Conservation (phyloP, 2,797 vertebrate genomes). For the Cyclopterus lumpus region DNA sequence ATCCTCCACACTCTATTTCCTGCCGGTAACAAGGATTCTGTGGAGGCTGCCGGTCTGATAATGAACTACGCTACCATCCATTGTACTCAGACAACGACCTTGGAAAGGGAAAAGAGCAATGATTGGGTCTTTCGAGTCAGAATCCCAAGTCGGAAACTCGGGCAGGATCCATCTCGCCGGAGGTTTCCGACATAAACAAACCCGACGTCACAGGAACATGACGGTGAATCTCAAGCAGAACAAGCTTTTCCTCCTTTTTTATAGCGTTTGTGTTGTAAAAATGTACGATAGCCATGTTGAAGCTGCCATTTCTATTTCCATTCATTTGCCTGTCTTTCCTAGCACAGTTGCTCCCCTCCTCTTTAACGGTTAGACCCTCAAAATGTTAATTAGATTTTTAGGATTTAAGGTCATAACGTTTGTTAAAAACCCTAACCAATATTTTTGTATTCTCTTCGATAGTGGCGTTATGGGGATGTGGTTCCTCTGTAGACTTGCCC, state of each 20-base stretch:
- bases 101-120: neutral
- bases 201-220: neutral
- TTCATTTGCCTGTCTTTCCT: too few relatives aligned
- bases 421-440: too few relatives aligned
- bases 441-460: neutral
- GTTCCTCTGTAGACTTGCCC: neutral
- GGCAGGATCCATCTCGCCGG: neutral
- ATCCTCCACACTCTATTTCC: slow-evolving; percentile 34
- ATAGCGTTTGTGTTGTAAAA: neutral
- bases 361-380: too few relatives aligned
- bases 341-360: too few relatives aligned
- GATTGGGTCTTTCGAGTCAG: neutral
- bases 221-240: neutral
- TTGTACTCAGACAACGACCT: neutral
- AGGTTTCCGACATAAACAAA: neutral
- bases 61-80: neutral
- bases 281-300: neutral
- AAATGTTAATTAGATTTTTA: too few relatives aligned
- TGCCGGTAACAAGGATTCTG: slow-evolving; percentile 46
- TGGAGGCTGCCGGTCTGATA: slow-evolving; percentile 12
- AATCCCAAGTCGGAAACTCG: neutral
- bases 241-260: too few relatives aligned
- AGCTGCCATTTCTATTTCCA: neutral
- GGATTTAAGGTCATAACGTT: too few relatives aligned
- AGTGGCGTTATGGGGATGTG: neutral